A percentile compares a stretch with the other conserved stretches of the same genome.
phyloP scores from a whole-genome alignment of 2,797 vertebrate genomes.

The Bradypus variegatus region DNA sequence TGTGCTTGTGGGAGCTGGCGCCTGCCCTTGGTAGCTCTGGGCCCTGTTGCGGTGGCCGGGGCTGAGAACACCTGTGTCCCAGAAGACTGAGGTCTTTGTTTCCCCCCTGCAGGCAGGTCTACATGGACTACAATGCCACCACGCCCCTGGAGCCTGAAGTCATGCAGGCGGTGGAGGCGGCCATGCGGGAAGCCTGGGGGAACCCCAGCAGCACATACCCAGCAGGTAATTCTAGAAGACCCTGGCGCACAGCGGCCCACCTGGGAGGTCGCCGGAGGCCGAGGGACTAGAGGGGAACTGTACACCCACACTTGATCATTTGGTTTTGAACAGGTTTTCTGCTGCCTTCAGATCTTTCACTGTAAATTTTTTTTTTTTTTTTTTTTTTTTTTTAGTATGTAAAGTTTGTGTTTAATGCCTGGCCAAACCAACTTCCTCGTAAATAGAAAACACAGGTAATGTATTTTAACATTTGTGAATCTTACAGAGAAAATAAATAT shows the following conservation, averaged over 20 bases:
- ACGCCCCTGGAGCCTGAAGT: constrained; percentile 86
- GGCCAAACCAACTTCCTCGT: too few relatives aligned
- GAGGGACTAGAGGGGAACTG: not conserved
- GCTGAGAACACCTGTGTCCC: too few relatives aligned
- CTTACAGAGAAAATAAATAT: too few relatives aligned
- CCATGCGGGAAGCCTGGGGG: constrained; percentile 89
- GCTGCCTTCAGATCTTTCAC: not conserved
- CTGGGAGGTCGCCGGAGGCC: too few relatives aligned
- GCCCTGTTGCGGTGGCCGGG: not conserved
- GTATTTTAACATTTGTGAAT: too few relatives aligned
- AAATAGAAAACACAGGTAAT: too few relatives aligned
- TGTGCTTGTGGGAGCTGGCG: fast-evolving
- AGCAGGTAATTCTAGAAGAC: constrained; percentile 75
- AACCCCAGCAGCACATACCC: constrained; percentile 92
- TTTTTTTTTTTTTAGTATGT: too few relatives aligned
- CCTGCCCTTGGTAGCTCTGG: fast-evolving
- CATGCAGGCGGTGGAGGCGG: constrained; percentile 76
- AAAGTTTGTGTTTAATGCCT: too few relatives aligned
- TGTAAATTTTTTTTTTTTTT: too few relatives aligned
- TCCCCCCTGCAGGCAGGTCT: constrained; percentile 74
- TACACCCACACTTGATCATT: fast-evolving
- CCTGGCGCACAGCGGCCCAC: not conserved
- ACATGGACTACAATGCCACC: constrained; percentile 94
- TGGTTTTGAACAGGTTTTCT: not conserved
- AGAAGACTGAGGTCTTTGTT: not conserved